These are phyloP conservation scores for Crotalus tigris DNA, from an alignment of 2,113 vertebrate species.

Conservation along the genomic window DNA sequence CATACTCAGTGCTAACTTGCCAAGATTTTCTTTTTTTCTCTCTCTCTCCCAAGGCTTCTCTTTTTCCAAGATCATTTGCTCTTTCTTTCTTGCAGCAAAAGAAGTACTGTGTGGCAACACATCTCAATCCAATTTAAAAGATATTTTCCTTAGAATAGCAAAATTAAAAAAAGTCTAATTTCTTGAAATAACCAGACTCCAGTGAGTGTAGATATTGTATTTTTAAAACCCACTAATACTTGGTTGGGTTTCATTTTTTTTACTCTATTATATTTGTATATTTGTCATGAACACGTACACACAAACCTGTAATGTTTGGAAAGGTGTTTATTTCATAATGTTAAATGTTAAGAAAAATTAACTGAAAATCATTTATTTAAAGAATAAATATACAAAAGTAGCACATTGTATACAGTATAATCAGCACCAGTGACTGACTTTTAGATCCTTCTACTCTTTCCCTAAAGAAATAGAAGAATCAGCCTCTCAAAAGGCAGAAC, in stretches of 20 bases:
- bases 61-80: conserved; percentile 21
- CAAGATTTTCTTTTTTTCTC: conserved; percentile 27
- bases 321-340: not conserved
- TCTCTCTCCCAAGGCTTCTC: not conserved
- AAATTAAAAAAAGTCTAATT: conserved; percentile 9
- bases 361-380: not conserved
- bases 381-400: not conserved
- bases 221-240: not conserved
- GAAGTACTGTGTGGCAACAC: conserved; percentile 18
- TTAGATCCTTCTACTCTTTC: not conserved
- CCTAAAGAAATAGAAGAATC: not conserved
- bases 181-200: not conserved
- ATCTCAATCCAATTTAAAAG: conserved; percentile 15
- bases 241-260: not conserved
- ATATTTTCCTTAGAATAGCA: not conserved
- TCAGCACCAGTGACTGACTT: not conserved
- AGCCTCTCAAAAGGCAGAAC: not conserved
- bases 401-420: not conserved
- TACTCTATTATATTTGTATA: not conserved
- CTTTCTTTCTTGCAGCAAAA: conserved; percentile 9
- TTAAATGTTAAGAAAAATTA: not conserved
- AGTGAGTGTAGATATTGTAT: not conserved
- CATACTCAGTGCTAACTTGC: conserved; percentile 35
- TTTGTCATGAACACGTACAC: not conserved
- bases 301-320: not conserved